A percentile compares a stretch with the other conserved stretches of the same genome.
phyloP scores from a whole-genome alignment of 1,140 invertebrate genomes.

The Brachionus angularis region DNA sequence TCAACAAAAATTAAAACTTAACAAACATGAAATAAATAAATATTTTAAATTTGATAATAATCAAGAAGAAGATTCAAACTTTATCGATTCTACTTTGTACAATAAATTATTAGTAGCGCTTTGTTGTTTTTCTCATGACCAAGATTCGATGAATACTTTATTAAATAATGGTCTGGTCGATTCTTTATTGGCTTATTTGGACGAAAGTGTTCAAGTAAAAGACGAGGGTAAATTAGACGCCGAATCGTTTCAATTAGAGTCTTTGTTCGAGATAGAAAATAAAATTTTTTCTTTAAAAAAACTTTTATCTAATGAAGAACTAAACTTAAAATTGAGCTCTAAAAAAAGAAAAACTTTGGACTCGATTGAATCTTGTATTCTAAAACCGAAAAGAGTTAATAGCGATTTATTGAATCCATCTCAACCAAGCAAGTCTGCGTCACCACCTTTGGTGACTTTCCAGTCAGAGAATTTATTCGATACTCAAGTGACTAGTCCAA shows the following conservation, averaged over 20 bases:
- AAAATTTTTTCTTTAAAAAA: constrained; percentile 25
- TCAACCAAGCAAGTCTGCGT: constrained; percentile 4
- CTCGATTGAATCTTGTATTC: not conserved
- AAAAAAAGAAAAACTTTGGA: constrained; percentile 19
- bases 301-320: not conserved
- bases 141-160: constrained; percentile 41
- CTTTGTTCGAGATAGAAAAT: too few relatives aligned
- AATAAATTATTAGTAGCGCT: constrained; percentile 37
- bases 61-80: not conserved
- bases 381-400: constrained; percentile 22
- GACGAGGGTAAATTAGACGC: not conserved
- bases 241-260: too few relatives aligned
- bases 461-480: not conserved
- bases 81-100: constrained; percentile 18
- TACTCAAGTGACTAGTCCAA: constrained; percentile 19
- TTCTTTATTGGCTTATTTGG: constrained; percentile 12
- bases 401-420: constrained; percentile 11
- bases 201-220: constrained; percentile 1
- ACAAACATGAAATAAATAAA: constrained; percentile 27
- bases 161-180: constrained; percentile 22
- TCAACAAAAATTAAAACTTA: constrained; percentile 22
- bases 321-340: not conserved
- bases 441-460: constrained; percentile 30
- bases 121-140: constrained; percentile 42
- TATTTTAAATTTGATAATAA: constrained; percentile 13